These are phyloP conservation scores for Melanocharis versteri DNA, from an alignment of 2,113 vertebrate species.

Conservation along the genomic window DNA sequence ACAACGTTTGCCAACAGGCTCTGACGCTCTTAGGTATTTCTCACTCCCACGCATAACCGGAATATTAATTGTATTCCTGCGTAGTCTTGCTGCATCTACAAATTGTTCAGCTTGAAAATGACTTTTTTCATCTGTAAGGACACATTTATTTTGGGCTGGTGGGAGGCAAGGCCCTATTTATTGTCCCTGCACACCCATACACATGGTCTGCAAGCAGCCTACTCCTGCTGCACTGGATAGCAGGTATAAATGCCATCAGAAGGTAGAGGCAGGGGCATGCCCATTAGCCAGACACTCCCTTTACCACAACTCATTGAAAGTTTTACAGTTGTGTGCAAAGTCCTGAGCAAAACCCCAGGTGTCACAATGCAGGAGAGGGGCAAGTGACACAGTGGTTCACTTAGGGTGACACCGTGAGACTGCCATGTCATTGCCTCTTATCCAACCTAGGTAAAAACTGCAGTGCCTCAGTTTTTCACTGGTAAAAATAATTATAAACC, in stretches of 20 bases:
- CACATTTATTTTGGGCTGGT: not conserved
- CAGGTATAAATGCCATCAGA: not conserved
- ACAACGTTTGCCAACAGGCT: not conserved
- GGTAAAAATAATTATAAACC: not conserved
- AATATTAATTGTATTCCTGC: not conserved
- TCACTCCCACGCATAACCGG: not conserved
- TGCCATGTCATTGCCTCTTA: not conserved
- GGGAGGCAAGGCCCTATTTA: not conserved
- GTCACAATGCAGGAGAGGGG: not conserved
- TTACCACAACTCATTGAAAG: not conserved
- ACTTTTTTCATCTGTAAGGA: not conserved
- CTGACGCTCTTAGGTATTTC: not conserved
- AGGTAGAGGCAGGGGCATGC: not conserved
- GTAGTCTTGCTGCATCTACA: not conserved
- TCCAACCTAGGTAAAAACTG: not conserved
- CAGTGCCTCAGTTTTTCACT: not conserved
- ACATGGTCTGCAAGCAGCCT: not conserved
- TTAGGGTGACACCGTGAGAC: not conserved
- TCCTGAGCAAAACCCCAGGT: not conserved
- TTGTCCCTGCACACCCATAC: not conserved
- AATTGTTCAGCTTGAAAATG: not conserved
- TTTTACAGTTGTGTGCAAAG: not conserved
- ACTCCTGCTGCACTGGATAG: not conserved
- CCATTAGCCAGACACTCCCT: not conserved
- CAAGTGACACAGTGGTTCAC: not conserved